Conservation (phyloP, 2,888 invertebrate genomes). For the Philereme vetulata region DNA sequence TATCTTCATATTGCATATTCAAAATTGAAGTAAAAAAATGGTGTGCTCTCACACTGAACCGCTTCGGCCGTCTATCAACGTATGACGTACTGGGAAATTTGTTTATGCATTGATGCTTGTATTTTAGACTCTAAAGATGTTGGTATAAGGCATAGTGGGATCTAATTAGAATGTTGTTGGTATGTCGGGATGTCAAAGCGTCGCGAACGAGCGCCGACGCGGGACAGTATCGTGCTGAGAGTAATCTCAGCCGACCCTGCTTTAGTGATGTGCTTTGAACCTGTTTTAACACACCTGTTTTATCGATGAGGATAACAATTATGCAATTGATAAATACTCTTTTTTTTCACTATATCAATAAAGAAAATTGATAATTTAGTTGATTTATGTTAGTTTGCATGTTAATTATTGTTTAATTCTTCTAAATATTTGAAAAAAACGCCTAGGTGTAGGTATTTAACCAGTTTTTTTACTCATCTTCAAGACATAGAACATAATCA, state of each 20-base stretch:
- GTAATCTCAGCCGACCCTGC: constrained; percentile 77
- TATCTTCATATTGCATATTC: constrained; percentile 77
- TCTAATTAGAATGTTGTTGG: constrained; percentile 45
- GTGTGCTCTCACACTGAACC: constrained; percentile 63
- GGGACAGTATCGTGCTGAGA: constrained; percentile 84
- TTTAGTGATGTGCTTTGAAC: constrained; percentile 54
- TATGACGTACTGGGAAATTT: constrained; percentile 67
- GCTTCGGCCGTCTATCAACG: constrained; percentile 78
- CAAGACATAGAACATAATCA: too few species aligned
- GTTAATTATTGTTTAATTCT: too few species aligned
- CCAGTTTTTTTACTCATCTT: too few species aligned
- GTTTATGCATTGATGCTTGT: constrained; percentile 27
- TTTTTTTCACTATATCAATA: too few species aligned
- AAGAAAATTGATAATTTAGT: too few species aligned
- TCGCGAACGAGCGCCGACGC: constrained; percentile 82
- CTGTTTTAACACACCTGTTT: constrained; percentile 17
- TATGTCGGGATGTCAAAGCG: constrained; percentile 82
- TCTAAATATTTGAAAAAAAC: too few species aligned
- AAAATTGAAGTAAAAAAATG: constrained; percentile 62
- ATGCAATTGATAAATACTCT: too few species aligned
- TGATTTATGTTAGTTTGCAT: too few species aligned
- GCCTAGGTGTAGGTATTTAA: too few species aligned
- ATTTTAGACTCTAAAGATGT: constrained; percentile 43
- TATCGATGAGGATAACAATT: too few species aligned
- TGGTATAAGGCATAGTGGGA: constrained; percentile 37